Evolutionary conservation across 2,113 vertebrate genomes (phyloP).

Genomic region (Otolemur garnettii): DNA sequence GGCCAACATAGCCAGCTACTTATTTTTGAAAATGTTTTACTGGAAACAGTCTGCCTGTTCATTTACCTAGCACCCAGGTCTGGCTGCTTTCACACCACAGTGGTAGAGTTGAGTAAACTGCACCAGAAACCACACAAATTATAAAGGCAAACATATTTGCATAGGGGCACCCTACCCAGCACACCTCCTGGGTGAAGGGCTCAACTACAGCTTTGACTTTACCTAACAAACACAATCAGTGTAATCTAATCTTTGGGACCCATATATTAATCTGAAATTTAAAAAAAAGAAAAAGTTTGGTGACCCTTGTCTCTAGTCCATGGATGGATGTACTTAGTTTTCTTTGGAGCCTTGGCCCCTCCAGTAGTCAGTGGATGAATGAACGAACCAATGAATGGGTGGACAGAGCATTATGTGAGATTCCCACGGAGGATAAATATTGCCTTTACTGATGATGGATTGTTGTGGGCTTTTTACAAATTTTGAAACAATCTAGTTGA

Average conservation of each 20-base stretch:
- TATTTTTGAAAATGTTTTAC: neutral
- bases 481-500: constrained; percentile 20
- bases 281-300: neutral
- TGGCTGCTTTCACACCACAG: neutral
- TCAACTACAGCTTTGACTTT: too few species aligned
- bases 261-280: too few species aligned
- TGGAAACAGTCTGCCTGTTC: neutral
- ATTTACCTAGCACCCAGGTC: neutral
- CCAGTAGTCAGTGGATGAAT: neutral
- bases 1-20: neutral
- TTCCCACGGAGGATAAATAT: neutral
- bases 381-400: neutral
- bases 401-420: neutral
- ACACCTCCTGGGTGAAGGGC: too few species aligned
- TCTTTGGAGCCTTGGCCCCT: neutral
- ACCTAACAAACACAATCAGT: too few species aligned
- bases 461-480: constrained; percentile 11
- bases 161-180: neutral
- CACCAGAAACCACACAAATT: neutral
- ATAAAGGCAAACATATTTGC: neutral
- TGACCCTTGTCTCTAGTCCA: neutral
- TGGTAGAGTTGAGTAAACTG: neutral
- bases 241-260: too few species aligned
- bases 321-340: neutral
- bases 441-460: neutral